Conservation (phyloP, 1,140 invertebrate species). For the Maniola jurtina region DNA sequence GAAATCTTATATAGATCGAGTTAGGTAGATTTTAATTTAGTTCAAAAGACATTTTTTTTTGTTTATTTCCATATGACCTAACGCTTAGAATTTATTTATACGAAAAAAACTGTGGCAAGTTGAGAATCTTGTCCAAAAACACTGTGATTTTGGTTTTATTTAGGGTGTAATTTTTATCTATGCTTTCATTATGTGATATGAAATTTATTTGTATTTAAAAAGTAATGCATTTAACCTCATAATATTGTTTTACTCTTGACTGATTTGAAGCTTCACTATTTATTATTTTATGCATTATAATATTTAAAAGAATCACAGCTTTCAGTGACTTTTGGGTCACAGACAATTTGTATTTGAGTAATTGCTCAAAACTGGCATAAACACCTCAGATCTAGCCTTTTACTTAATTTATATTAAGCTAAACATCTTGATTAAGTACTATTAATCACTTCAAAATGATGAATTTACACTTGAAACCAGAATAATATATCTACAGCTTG, state of each 20-base stretch:
- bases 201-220: constrained; percentile 58
- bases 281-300: constrained; percentile 40
- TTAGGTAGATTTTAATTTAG: constrained; percentile 67
- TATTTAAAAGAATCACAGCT: constrained; percentile 25
- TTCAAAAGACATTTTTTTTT: constrained; percentile 68
- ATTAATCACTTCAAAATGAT: constrained; percentile 13
- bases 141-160: constrained; percentile 78
- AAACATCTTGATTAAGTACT: constrained; percentile 24
- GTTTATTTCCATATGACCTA: constrained; percentile 54
- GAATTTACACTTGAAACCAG: constrained; percentile 26
- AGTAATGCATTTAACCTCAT: constrained; percentile 54
- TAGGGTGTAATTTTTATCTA: constrained; percentile 67
- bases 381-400: constrained; percentile 33
- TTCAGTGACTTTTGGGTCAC: constrained; percentile 24
- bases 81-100: constrained; percentile 72
- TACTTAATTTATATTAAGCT: constrained; percentile 34
- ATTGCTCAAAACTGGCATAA: constrained; percentile 28
- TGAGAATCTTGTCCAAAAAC: constrained; percentile 61
- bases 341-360: constrained; percentile 16
- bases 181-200: constrained; percentile 73
- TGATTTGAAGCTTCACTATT: constrained; percentile 58
- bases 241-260: constrained; percentile 52
- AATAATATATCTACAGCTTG: constrained; percentile 8
- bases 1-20: constrained; percentile 56
- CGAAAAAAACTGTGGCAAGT: constrained; percentile 61